These are phyloP conservation scores for Tetheella fluctuosa DNA, from an alignment of 2,888 invertebrate species.

Conservation along the genomic window DNA sequence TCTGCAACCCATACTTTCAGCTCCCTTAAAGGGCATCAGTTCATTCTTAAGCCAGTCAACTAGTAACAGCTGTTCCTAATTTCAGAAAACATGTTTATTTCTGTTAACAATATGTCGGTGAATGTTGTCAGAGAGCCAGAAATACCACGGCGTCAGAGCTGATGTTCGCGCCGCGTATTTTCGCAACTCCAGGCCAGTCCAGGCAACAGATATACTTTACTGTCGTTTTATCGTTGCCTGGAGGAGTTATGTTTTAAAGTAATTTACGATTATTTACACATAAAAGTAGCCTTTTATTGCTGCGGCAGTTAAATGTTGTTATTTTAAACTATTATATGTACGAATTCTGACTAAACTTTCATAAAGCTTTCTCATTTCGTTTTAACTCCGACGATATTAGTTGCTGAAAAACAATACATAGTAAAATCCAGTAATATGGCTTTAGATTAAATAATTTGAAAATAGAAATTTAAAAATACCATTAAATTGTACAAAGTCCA, in stretches of 20 bases:
- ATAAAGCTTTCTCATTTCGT: too few relatives aligned
- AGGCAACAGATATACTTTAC: slow-evolving; percentile 42
- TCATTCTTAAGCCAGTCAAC: slow-evolving; percentile 2
- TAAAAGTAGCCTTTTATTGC: slow-evolving; percentile 14
- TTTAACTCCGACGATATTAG: too few relatives aligned
- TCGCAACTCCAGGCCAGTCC: slow-evolving; percentile 45
- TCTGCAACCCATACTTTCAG: background rate
- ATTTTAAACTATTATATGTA: background rate
- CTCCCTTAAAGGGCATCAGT: background rate
- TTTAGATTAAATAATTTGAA: too few relatives aligned
- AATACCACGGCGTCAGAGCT: slow-evolving; percentile 54
- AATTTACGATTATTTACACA: slow-evolving; percentile 26
- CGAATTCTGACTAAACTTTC: slow-evolving; percentile 1
- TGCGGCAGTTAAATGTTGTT: background rate
- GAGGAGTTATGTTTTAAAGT: slow-evolving; percentile 26
- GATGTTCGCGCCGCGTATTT: slow-evolving; percentile 61
- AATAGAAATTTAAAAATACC: too few relatives aligned
- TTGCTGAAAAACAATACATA: too few relatives aligned
- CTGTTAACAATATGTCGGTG: slow-evolving; percentile 60
- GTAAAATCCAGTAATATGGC: too few relatives aligned
- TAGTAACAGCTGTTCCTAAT: slow-evolving; percentile 53
- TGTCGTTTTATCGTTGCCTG: slow-evolving; percentile 41
- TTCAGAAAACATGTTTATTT: slow-evolving; percentile 62
- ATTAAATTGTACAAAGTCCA: too few relatives aligned
- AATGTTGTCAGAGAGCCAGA: slow-evolving; percentile 68